Percentiles rank a stretch among this genome's conserved stretches.
Evolutionary conservation across 2,888 invertebrate species (phyloP).

Genomic region (Drosophila niveifrons): DNA sequence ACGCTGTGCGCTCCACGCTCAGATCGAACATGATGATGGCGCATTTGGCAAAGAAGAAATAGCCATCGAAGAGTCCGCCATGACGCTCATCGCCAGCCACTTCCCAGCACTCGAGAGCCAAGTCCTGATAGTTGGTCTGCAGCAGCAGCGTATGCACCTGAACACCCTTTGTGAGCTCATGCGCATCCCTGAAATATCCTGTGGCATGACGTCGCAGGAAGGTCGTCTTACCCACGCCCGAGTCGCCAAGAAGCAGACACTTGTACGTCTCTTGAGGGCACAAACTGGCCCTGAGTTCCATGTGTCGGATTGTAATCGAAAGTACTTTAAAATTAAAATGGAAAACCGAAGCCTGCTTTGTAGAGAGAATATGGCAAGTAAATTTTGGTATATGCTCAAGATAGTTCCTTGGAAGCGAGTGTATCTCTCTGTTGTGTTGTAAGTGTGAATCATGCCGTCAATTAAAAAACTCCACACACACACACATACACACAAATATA

Average conservation of each 20-base stretch:
- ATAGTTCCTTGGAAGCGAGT: too few species aligned
- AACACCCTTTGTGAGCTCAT: constrained; percentile 35
- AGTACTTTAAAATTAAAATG: not conserved
- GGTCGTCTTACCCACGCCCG: constrained; percentile 45
- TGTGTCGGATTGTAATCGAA: constrained; percentile 2
- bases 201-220: constrained; percentile 41
- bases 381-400: too few species aligned
- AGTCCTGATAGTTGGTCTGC: constrained; percentile 39
- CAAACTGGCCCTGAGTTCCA: constrained; percentile 20
- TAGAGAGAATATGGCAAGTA: not conserved
- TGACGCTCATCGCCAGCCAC: constrained; percentile 28
- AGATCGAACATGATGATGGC: constrained; percentile 49
- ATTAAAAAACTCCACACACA: constrained; percentile 13
- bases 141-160: constrained; percentile 36
- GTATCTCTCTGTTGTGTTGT: not conserved
- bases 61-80: constrained; percentile 29
- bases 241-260: constrained; percentile 43
- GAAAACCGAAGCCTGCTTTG: not conserved
- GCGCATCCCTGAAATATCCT: constrained; percentile 24
- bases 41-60: constrained; percentile 39
- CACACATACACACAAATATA: not conserved
- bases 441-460: constrained; percentile 31
- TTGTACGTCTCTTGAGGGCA: constrained; percentile 16
- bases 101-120: constrained; percentile 41
- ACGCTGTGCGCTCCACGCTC: constrained; percentile 21